Conservation (phyloP, 2,888 invertebrate genomes). For the Cryptus viduatorius region DNA sequence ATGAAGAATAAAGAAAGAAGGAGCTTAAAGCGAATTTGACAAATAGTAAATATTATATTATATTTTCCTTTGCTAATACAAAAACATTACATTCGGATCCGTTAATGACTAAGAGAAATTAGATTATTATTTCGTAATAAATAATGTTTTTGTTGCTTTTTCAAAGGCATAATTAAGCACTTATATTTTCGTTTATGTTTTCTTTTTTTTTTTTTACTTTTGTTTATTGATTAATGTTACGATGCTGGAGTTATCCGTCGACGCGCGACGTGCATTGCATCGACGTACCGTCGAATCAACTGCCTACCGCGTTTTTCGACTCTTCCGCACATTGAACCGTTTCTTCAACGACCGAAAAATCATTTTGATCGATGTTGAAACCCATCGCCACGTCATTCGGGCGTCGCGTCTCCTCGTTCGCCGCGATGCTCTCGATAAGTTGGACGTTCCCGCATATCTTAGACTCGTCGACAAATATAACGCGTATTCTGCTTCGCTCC, state of each 20-base stretch:
- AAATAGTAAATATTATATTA: conserved; percentile 82
- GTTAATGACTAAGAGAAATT: conserved; percentile 78
- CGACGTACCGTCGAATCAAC: conserved; percentile 49
- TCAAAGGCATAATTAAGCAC: conserved; percentile 70
- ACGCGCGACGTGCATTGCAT: conserved; percentile 28
- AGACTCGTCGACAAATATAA: conserved; percentile 79
- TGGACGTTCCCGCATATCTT: conserved; percentile 71
- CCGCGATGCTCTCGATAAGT: conserved; percentile 62
- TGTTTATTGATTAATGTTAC: conserved; percentile 3
- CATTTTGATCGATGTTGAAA: conserved; percentile 42
- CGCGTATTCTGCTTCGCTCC: conserved; percentile 76
- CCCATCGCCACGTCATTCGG: background rate
- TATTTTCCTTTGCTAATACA: conserved; percentile 83
- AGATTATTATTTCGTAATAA: conserved; percentile 75
- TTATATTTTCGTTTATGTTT: conserved; percentile 63
- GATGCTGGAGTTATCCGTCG: conserved; percentile 26
- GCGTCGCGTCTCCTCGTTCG: conserved; percentile 27
- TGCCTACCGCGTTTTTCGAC: conserved; percentile 38
- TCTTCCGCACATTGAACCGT: conserved; percentile 55
- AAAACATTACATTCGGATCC: conserved; percentile 80
- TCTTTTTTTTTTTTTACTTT: conserved; percentile 18
- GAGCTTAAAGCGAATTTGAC: conserved; percentile 32
- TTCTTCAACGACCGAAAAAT: conserved; percentile 48
- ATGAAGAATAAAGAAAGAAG: background rate
- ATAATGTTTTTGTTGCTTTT: conserved; percentile 70